Evolutionary conservation across 2,888 invertebrate species (phyloP).

Genomic region (Aphodius granarius): DNA sequence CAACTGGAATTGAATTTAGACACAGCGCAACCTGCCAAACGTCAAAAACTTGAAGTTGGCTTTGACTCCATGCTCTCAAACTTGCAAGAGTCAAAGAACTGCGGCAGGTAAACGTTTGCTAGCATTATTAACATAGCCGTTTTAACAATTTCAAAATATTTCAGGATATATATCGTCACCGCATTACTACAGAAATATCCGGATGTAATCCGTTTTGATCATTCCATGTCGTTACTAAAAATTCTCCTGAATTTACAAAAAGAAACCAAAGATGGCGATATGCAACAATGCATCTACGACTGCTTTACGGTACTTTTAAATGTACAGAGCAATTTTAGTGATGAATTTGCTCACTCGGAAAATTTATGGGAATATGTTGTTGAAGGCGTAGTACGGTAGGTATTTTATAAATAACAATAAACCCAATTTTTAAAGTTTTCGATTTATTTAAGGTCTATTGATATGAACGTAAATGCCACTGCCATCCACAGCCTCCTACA

Average conservation of each 20-base stretch:
- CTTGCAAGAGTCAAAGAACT: constrained; percentile 48
- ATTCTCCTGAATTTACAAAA: constrained; percentile 46
- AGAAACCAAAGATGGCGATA: constrained; percentile 45
- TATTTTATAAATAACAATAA: constrained; percentile 29
- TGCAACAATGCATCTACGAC: constrained; percentile 40
- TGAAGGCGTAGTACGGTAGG: neutral
- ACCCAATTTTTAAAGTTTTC: neutral
- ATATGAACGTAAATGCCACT: constrained; percentile 53
- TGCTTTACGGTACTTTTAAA: constrained; percentile 45
- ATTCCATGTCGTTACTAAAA: constrained; percentile 50
- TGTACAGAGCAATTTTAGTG: constrained; percentile 37
- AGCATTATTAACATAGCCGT: constrained; percentile 10
- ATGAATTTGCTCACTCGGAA: constrained; percentile 19
- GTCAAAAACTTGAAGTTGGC: constrained; percentile 40
- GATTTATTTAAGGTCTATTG: constrained; percentile 51
- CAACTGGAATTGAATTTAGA: neutral
- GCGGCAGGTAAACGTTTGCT: constrained; percentile 46
- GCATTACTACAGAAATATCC: constrained; percentile 52
- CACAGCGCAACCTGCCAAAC: constrained; percentile 38
- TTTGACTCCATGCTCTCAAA: constrained; percentile 43
- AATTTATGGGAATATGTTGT: constrained; percentile 20
- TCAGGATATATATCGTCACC: constrained; percentile 50
- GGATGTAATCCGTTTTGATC: constrained; percentile 44
- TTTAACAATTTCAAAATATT: too few species aligned
- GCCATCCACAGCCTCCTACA: constrained; percentile 53